Conservation (phyloP, 2,888 invertebrate species). For the Phytoseiulus persimilis region DNA sequence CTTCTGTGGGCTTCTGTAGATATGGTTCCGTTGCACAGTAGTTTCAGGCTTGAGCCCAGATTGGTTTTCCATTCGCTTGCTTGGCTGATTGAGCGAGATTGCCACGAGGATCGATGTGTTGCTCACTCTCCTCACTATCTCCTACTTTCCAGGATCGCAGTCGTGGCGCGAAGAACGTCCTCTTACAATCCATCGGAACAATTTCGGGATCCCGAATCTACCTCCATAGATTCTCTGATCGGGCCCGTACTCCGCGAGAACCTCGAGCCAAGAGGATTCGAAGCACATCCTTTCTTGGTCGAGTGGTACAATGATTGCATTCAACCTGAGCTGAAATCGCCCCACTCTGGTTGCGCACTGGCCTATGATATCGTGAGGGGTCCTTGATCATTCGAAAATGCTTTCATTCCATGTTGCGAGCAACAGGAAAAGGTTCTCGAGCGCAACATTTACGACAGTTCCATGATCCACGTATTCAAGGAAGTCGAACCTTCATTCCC, state of each 20-base stretch:
- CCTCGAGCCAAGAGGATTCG: background rate
- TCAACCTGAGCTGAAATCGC: conserved; percentile 44
- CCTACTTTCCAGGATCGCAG: too few species aligned
- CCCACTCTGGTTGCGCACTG: conserved; percentile 50
- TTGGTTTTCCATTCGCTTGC: too few species aligned
- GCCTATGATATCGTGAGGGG: conserved; percentile 53
- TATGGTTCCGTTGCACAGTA: too few species aligned
- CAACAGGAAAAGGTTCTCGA: conserved; percentile 40
- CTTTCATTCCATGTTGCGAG: conserved; percentile 50
- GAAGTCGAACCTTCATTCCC: conserved; percentile 47
- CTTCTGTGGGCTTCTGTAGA: too few species aligned
- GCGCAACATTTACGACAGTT: conserved; percentile 48
- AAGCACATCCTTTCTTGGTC: background rate
- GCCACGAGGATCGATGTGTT: too few species aligned
- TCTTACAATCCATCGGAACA: too few species aligned
- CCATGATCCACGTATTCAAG: conserved; percentile 49
- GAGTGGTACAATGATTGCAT: background rate
- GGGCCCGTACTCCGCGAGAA: background rate
- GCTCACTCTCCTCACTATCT: too few species aligned
- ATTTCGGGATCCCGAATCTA: too few species aligned
- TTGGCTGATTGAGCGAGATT: too few species aligned
- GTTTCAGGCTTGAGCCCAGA: too few species aligned
- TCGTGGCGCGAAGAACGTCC: too few species aligned
- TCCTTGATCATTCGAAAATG: conserved; percentile 55
- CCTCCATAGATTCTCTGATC: background rate